phyloP scores from a whole-genome alignment of 2,797 vertebrate species.

The Eulemur rubriventer region DNA sequence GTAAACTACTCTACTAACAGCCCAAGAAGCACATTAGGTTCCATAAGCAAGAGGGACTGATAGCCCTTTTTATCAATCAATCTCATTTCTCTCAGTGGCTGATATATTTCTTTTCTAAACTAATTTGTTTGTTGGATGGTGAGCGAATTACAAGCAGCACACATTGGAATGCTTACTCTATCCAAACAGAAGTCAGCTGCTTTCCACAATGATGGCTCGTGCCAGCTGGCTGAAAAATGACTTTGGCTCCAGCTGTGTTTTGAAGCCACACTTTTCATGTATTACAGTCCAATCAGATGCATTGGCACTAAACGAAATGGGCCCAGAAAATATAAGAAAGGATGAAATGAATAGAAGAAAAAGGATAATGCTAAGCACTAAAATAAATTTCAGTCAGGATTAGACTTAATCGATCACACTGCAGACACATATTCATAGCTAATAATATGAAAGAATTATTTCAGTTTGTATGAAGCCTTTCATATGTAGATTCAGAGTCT shows the following conservation, averaged over 20 bases:
- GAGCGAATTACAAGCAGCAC: conserved; percentile 66
- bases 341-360: conserved; percentile 55
- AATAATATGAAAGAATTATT: neutral
- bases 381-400: conserved; percentile 47
- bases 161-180: conserved; percentile 67
- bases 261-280: conserved; percentile 58
- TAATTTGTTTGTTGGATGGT: conserved; percentile 73
- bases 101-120: conserved; percentile 63
- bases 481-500: neutral
- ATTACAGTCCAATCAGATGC: conserved; percentile 73
- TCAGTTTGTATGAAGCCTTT: conserved; percentile 9
- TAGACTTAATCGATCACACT: conserved; percentile 34
- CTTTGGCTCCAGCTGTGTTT: conserved; percentile 75
- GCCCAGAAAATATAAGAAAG: conserved; percentile 47
- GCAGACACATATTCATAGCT: conserved; percentile 12
- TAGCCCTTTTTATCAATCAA: conserved; percentile 26
- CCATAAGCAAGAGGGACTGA: neutral
- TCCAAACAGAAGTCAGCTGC: conserved; percentile 71
- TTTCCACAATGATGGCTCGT: conserved; percentile 49
- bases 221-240: conserved; percentile 66
- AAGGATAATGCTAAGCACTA: neutral
- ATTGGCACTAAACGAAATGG: conserved; percentile 51
- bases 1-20: neutral
- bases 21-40: neutral
- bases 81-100: conserved; percentile 33